phyloP scores from a whole-genome alignment of 2,113 vertebrate genomes.

The Xenopus borealis region DNA sequence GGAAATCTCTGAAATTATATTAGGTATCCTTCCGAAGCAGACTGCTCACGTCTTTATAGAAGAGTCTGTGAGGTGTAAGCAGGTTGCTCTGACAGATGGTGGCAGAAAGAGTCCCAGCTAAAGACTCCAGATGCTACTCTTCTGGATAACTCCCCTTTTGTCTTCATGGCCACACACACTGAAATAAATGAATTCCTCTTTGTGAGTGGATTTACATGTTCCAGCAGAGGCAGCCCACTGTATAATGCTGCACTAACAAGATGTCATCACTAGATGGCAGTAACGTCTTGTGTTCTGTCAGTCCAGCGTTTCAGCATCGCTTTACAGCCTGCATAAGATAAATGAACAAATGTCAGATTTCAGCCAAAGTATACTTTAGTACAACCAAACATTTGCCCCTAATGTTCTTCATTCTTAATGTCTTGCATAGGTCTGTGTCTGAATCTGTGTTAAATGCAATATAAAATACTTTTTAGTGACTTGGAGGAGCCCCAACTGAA shows the following conservation, averaged over 20 bases:
- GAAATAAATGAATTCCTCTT: background rate
- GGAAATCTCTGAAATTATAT: too few species aligned
- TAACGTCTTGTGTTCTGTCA: background rate
- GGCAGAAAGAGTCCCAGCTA: background rate
- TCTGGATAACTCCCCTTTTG: background rate
- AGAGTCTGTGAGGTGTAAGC: too few species aligned
- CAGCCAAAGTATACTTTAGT: too few species aligned
- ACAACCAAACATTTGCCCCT: too few species aligned
- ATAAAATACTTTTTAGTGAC: too few species aligned
- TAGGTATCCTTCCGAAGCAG: too few species aligned
- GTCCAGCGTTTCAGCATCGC: background rate
- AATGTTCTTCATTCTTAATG: too few species aligned
- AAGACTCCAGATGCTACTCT: background rate
- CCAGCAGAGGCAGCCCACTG: background rate
- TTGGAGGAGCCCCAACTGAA: too few species aligned
- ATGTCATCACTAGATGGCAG: slow-evolving; percentile 11
- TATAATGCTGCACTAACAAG: background rate
- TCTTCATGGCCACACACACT: background rate
- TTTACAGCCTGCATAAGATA: background rate
- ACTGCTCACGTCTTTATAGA: background rate
- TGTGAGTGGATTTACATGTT: background rate
- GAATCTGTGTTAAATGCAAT: too few species aligned
- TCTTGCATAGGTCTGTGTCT: too few species aligned
- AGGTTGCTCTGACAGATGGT: too few species aligned
- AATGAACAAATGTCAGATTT: background rate